Conservation (phyloP, 2,888 invertebrate genomes). For the Gisinianus flammeolus region DNA sequence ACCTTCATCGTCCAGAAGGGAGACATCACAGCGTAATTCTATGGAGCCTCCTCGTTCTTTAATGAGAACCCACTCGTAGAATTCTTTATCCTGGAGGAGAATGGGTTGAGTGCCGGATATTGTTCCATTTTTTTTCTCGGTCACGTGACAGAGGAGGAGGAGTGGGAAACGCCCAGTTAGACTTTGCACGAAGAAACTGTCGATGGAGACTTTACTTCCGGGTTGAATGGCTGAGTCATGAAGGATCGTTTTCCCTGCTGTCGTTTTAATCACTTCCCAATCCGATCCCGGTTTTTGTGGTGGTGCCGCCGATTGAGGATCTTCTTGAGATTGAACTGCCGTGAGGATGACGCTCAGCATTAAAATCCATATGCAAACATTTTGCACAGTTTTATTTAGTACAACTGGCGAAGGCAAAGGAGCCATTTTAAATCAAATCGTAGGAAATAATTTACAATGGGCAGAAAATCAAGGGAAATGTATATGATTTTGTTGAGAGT, state of each 20-base stretch:
- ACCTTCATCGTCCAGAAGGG: not conserved
- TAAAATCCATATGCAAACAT: too few species aligned
- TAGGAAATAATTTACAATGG: too few species aligned
- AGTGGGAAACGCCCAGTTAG: not conserved
- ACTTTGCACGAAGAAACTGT: not conserved
- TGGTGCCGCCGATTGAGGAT: not conserved
- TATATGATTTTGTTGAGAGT: too few species aligned
- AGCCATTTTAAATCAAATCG: too few species aligned
- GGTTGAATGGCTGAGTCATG: not conserved
- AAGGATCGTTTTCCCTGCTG: not conserved
- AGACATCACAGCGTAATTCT: not conserved
- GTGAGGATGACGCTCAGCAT: too few species aligned
- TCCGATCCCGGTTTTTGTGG: not conserved
- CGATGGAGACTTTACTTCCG: not conserved
- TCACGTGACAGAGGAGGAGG: not conserved
- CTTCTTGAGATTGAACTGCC: too few species aligned
- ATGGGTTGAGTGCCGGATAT: not conserved
- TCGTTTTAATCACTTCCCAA: not conserved
- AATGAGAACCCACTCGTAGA: slow-evolving; percentile 6
- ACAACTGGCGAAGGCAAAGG: too few species aligned
- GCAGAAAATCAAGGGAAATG: too few species aligned
- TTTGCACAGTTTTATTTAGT: too few species aligned
- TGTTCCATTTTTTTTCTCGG: not conserved
- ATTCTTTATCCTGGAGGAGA: not conserved
- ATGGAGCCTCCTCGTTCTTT: not conserved